These are phyloP conservation scores for Hydrotaea cyrtoneurina DNA, from an alignment of 2,888 invertebrate genomes.

Conservation along the genomic window DNA sequence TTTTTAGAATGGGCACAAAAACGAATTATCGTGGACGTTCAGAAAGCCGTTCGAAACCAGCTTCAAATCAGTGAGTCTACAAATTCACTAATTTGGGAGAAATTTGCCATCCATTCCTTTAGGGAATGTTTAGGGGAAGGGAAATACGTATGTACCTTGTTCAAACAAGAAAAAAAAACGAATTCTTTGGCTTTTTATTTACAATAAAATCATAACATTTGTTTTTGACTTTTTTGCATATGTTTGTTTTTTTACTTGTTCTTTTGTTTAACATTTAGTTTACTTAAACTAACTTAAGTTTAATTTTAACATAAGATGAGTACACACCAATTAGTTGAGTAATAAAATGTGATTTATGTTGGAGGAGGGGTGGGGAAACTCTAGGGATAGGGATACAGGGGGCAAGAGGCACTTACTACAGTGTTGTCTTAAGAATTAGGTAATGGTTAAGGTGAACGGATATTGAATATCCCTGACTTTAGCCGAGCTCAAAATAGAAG, in stretches of 20 bases:
- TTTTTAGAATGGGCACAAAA: no score
- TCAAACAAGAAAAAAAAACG: no score
- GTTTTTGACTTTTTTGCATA: constrained; percentile 21
- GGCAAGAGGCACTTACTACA: neutral
- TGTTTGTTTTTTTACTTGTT: neutral
- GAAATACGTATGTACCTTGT: no score
- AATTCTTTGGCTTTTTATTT: constrained; percentile 44
- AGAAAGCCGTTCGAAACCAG: no score
- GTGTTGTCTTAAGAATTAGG: constrained; percentile 2
- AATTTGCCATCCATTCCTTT: no score
- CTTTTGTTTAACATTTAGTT: constrained; percentile 16
- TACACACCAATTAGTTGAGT: constrained; percentile 7
- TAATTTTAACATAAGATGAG: constrained; percentile 8
- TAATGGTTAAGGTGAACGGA: no score
- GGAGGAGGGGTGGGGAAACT: neutral
- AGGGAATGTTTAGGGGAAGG: no score
- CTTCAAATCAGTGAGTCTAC: no score
- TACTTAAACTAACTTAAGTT: constrained; percentile 23
- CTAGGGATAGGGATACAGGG: neutral
- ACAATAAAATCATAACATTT: constrained; percentile 34
- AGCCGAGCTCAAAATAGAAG: no score
- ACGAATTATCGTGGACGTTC: no score
- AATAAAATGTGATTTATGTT: neutral
- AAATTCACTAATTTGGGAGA: no score
- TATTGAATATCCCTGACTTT: no score